These are phyloP conservation scores for Lasioglossum vierecki DNA, from an alignment of 2,888 invertebrate genomes.

Conservation along the genomic window DNA sequence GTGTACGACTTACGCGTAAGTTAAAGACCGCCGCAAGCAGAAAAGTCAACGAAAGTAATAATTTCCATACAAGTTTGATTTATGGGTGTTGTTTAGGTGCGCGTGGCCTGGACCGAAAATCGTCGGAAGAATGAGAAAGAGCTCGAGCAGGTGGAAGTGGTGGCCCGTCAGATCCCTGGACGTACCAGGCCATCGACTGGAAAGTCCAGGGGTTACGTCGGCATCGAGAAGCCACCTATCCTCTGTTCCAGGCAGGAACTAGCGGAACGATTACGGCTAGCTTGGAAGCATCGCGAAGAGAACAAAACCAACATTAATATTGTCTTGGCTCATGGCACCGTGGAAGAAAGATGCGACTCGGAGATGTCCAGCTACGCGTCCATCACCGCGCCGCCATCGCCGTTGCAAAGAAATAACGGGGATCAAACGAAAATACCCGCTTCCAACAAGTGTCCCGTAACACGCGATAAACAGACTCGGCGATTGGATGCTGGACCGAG, in stretches of 20 bases:
- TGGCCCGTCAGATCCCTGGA: conserved; percentile 79
- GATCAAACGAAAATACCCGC: not conserved
- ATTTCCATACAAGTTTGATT: too few species aligned
- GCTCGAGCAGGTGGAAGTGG: conserved; percentile 75
- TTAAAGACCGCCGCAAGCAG: not conserved
- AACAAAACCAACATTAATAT: conserved; percentile 87
- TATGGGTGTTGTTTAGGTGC: conserved; percentile 63
- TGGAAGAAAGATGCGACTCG: conserved; percentile 80
- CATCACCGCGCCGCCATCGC: conserved; percentile 50
- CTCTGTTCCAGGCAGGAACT: conserved; percentile 84
- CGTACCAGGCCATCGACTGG: conserved; percentile 64
- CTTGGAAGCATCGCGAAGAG: conserved; percentile 85
- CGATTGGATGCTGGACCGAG: not conserved
- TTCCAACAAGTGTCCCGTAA: not conserved
- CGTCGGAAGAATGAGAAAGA: conserved; percentile 49
- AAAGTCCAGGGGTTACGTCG: conserved; percentile 30
- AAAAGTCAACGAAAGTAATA: not conserved
- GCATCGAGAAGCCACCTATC: conserved; percentile 74
- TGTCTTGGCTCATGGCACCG: conserved; percentile 86
- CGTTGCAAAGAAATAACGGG: conserved; percentile 27
- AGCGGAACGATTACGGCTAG: conserved; percentile 84
- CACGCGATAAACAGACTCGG: not conserved
- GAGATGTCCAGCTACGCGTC: conserved; percentile 70
- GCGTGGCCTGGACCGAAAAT: conserved; percentile 79
- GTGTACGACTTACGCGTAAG: not conserved